phyloP scores from a whole-genome alignment of 2,113 vertebrate species.

The Colistium nudipinnis region DNA sequence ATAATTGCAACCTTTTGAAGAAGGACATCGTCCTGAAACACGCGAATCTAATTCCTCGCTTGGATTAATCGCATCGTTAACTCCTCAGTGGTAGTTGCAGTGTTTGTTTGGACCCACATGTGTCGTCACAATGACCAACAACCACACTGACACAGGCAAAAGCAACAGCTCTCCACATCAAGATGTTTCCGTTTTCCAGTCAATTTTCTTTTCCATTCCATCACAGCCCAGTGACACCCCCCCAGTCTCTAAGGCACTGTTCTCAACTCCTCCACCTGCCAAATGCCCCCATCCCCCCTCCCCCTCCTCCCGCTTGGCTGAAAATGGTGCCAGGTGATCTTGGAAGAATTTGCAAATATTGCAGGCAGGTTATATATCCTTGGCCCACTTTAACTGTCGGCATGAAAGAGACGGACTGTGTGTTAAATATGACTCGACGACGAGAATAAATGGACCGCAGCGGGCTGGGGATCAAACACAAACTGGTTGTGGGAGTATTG shows the following conservation, averaged over 20 bases:
- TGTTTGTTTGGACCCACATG: not conserved
- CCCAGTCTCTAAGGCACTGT: slow-evolving; percentile 17
- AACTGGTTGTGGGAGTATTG: slow-evolving; percentile 36
- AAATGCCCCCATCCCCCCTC: slow-evolving; percentile 8
- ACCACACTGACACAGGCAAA: not conserved
- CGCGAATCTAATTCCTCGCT: no score
- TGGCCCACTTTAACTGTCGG: slow-evolving; percentile 12
- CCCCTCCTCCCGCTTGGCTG: slow-evolving; percentile 12
- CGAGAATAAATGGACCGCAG: slow-evolving; percentile 27
- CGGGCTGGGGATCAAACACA: slow-evolving; percentile 38
- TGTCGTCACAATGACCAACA: not conserved
- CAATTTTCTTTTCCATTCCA: slow-evolving; percentile 16
- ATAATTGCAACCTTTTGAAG: no score
- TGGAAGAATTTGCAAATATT: slow-evolving; percentile 41
- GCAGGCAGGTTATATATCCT: slow-evolving; percentile 32
- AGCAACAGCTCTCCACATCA: not conserved
- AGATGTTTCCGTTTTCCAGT: slow-evolving; percentile 13
- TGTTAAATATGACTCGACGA: slow-evolving; percentile 29
- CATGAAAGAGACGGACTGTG: not conserved
- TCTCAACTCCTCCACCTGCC: slow-evolving; percentile 26
- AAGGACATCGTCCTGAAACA: no score
- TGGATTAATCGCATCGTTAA: no score
- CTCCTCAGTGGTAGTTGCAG: no score
- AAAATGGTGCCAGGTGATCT: slow-evolving; percentile 36
- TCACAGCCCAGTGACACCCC: slow-evolving; percentile 21